Evolutionary conservation across 2,888 invertebrate species (phyloP).

Genomic region (Andrena fulva): DNA sequence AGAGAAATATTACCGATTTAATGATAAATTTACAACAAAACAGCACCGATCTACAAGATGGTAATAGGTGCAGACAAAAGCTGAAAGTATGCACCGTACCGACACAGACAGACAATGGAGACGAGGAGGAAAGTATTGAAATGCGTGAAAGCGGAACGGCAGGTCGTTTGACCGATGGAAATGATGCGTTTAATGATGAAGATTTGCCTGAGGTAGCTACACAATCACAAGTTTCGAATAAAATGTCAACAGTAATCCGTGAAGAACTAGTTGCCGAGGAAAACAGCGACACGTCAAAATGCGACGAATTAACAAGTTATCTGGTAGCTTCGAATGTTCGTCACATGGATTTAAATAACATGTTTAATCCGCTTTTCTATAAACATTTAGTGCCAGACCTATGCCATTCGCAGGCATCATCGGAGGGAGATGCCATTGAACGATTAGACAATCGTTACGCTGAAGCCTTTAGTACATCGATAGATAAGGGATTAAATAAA

Average conservation of each 20-base stretch:
- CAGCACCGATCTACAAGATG: conserved; percentile 68
- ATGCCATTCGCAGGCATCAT: conserved; percentile 61
- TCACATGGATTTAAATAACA: conserved; percentile 76
- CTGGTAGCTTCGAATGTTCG: conserved; percentile 79
- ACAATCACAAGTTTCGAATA: conserved; percentile 53
- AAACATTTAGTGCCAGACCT: conserved; percentile 79
- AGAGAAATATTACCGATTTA: conserved; percentile 73
- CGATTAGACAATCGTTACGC: conserved; percentile 79
- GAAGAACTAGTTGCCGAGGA: conserved; percentile 79
- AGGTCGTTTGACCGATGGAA: conserved; percentile 44
- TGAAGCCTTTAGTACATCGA: conserved; percentile 74
- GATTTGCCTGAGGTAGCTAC: conserved; percentile 3
- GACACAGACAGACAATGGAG: conserved; percentile 65
- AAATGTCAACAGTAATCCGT: conserved; percentile 78
- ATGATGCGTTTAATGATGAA: background rate
- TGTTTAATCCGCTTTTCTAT: conserved; percentile 82
- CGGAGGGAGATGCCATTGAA: conserved; percentile 76
- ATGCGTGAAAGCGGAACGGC: background rate
- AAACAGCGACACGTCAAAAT: conserved; percentile 70
- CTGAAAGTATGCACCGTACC: conserved; percentile 65
- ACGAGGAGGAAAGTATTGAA: background rate
- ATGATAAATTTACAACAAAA: conserved; percentile 73
- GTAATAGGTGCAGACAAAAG: conserved; percentile 67
- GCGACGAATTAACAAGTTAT: conserved; percentile 78
- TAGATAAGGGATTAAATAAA: conserved; percentile 73